Evolutionary conservation across 2,797 vertebrate species (phyloP), one percentile per base, ranked within the genome.

Genomic region (Etheostoma perlongum): DNA sequence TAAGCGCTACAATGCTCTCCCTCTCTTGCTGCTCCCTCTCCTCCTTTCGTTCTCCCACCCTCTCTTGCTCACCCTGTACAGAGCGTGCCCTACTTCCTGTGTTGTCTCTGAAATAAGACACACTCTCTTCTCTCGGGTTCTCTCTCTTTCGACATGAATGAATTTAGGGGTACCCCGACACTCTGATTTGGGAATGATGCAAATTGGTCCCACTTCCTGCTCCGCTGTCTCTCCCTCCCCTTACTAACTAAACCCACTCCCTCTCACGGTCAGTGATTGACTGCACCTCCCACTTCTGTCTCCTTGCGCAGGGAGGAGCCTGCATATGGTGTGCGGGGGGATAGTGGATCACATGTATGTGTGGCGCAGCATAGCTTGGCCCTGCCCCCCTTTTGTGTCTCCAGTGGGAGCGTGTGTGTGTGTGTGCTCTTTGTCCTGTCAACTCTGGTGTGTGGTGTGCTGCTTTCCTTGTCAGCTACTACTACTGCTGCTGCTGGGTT

Each of bases 361-460:
- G 79, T 81, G 84, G 76, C 66, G 84, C 85, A 87, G 85, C 76
- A 77, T 60, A 67, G 80, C 74, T 85, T 86, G 68, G 80, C 85
- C 75, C 92, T 80, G 73, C 86, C 78, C 89, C 76, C 67, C 65
- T 40, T 30, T 77, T 82, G 72, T 78, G 80, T 51, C 77, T 89
- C 80, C 44, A 67, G 68, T 65, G 84, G 77, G 88, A 85, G 87
- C 78, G 87, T 81, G 47, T 36, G 36, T 84, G 88, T 79, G 87
- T 81, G 47, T 78, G 82, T 86, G 85, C 81, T 92, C 91, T 93
- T 94, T 94, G 93, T 94, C 92, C 93, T 91, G 91, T 88, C 81
- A 89, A 82, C 82, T 82, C 78, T 78, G 77, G 67, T 74, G 82
- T 18, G 78, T 86, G 89, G 84, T 90, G 89, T 69, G 84, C 53